Conservation (phyloP, 2,888 invertebrate genomes). For the Merodon equestris region DNA sequence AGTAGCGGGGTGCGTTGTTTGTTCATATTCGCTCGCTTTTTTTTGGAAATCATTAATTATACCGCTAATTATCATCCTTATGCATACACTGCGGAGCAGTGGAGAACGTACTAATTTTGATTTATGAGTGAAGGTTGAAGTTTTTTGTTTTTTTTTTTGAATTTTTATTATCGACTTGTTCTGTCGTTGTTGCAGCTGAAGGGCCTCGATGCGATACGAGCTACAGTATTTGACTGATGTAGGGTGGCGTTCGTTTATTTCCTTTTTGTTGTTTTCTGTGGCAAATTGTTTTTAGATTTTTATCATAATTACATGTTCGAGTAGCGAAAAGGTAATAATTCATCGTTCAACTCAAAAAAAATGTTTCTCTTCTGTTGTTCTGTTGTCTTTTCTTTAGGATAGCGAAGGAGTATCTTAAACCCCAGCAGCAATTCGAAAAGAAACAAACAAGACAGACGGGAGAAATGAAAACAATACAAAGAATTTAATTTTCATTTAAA, state of each 20-base stretch:
- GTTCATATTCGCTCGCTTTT: conserved; percentile 1
- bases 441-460: no score
- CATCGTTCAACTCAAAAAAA: conserved; percentile 52
- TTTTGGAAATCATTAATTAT: conserved; percentile 61
- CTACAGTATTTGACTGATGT: neutral
- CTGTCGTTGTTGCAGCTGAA: conserved; percentile 12
- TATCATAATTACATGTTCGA: conserved; percentile 69
- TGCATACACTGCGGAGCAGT: conserved; percentile 33
- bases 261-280: conserved; percentile 34
- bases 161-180: conserved; percentile 44
- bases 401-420: no score
- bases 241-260: conserved; percentile 24
- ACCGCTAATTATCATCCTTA: conserved; percentile 63
- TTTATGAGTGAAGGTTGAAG: conserved; percentile 52
- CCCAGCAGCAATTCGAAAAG: no score
- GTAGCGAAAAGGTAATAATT: conserved; percentile 67
- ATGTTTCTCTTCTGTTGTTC: no score
- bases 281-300: conserved; percentile 69
- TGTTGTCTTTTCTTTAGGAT: no score
- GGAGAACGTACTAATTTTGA: conserved; percentile 62
- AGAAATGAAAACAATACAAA: conserved; percentile 15
- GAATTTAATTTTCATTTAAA: conserved; percentile 22
- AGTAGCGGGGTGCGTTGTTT: conserved; percentile 23
- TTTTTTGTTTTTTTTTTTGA: no score
- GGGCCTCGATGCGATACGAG: neutral